Conservation (phyloP, 2,888 invertebrate genomes). For the Rugalucina vietnamica region DNA sequence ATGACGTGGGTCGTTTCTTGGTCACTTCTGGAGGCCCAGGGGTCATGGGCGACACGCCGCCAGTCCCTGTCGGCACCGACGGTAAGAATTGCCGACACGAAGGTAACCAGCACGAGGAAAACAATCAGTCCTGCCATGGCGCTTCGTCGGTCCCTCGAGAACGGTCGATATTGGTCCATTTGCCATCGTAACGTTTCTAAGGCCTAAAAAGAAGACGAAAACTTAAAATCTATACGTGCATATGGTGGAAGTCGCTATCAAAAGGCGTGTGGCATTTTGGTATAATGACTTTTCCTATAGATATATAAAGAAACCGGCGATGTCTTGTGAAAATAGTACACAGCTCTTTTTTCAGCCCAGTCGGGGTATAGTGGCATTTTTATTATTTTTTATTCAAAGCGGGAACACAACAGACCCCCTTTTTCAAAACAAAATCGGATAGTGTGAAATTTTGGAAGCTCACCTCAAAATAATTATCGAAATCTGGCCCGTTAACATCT, state of each 20-base stretch:
- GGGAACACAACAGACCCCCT: too few species aligned
- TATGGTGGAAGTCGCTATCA: too few species aligned
- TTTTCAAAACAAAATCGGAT: too few species aligned
- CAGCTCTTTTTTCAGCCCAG: too few species aligned
- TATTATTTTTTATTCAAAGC: too few species aligned
- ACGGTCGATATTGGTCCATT: slow-evolving; percentile 56
- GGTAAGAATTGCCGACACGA: slow-evolving; percentile 63
- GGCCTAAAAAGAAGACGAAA: slow-evolving; percentile 46
- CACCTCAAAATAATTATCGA: not conserved
- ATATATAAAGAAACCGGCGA: too few species aligned
- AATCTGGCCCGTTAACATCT: not conserved
- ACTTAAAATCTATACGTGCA: too few species aligned
- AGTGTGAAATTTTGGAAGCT: not conserved
- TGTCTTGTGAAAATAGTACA: too few species aligned
- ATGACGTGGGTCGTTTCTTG: slow-evolving; percentile 61
- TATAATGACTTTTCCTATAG: too few species aligned
- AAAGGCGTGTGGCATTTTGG: too few species aligned
- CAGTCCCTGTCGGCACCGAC: slow-evolving; percentile 67
- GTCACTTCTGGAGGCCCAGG: slow-evolving; percentile 51
- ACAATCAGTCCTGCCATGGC: slow-evolving; percentile 58
- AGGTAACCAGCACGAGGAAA: slow-evolving; percentile 64
- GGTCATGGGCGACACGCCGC: slow-evolving; percentile 50
- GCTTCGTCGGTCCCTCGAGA: slow-evolving; percentile 62
- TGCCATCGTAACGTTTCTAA: slow-evolving; percentile 60
- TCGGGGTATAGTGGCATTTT: too few species aligned